A percentile compares a stretch with the other conserved stretches of the same genome.
Evolutionary conservation across 2,888 invertebrate species (phyloP).

Genomic region (Chymomyza procnemis): DNA sequence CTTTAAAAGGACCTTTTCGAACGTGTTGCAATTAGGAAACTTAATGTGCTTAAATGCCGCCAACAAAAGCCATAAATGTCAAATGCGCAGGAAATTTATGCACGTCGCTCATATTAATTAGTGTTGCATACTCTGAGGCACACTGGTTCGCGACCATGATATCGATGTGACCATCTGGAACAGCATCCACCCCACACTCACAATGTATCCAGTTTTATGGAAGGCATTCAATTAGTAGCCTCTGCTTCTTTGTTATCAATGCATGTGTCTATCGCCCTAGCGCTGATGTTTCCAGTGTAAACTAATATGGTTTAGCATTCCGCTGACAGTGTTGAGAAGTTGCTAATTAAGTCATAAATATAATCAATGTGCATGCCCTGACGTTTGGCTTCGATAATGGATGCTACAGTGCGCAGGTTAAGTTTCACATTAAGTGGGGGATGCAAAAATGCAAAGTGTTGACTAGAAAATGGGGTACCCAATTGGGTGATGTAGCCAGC

Average conservation of each 20-base stretch:
- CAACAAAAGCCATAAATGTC: conserved; percentile 57
- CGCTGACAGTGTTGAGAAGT: conserved; percentile 8
- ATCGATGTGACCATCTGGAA: neutral
- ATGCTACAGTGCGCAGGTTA: neutral
- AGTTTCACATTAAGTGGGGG: neutral
- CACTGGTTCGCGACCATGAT: neutral
- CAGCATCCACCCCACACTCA: neutral
- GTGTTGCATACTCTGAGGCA: conserved; percentile 49
- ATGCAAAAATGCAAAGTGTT: neutral
- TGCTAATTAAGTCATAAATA: conserved; percentile 62
- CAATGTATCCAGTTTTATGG: conserved; percentile 27
- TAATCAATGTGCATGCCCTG: conserved; percentile 40
- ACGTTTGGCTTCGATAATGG: conserved; percentile 1
- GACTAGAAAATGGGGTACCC: neutral
- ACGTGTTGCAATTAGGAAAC: conserved; percentile 66
- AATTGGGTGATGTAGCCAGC: no score
- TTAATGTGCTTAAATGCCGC: conserved; percentile 44
- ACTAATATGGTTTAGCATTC: conserved; percentile 45
- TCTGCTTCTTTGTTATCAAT: neutral
- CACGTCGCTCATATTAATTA: conserved; percentile 68
- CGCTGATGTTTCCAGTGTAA: conserved; percentile 39
- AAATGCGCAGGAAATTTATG: conserved; percentile 60
- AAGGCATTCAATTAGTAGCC: conserved; percentile 50
- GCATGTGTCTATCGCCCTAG: neutral
- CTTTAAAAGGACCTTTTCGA: neutral